phyloP scores from a whole-genome alignment of 2,113 vertebrate species.

The Hypocryptadius cinnamomeus region DNA sequence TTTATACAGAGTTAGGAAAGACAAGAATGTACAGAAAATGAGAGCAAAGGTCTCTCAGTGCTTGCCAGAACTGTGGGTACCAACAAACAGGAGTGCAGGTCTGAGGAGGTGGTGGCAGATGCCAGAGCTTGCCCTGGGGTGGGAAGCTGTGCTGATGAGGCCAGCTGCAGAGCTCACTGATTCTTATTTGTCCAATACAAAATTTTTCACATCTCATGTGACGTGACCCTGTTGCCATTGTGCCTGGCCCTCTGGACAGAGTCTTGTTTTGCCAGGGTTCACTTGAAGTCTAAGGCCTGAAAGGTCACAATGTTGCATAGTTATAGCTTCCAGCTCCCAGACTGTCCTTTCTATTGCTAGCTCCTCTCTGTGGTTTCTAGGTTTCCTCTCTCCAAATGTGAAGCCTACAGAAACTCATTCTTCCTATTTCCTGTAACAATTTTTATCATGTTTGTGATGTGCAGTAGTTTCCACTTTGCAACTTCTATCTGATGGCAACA shows the following conservation, averaged over 20 bases:
- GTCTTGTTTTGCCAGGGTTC: not conserved
- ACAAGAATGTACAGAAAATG: not conserved
- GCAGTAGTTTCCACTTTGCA: not conserved
- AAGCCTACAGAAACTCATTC: not conserved
- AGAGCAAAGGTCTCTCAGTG: not conserved
- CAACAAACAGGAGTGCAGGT: rapidly evolving
- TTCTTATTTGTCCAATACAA: not conserved
- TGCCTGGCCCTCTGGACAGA: not conserved
- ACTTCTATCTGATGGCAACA: not conserved
- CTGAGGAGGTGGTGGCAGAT: not conserved
- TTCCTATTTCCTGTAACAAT: not conserved
- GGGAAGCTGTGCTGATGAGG: not conserved
- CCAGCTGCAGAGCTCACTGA: not conserved
- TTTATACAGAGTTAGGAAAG: not conserved
- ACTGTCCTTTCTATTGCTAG: not conserved
- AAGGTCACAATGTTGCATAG: not conserved
- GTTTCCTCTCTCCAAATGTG: not conserved
- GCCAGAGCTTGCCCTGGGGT: not conserved
- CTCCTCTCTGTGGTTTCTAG: not conserved
- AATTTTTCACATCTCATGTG: conserved; percentile 5
- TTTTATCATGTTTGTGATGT: not conserved
- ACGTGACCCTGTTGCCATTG: not conserved
- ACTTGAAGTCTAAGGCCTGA: not conserved
- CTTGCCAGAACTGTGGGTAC: not conserved
- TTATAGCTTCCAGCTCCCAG: not conserved